These are phyloP conservation scores for Loripinus fragilis DNA, from an alignment of 2,888 invertebrate species.

Conservation along the genomic window DNA sequence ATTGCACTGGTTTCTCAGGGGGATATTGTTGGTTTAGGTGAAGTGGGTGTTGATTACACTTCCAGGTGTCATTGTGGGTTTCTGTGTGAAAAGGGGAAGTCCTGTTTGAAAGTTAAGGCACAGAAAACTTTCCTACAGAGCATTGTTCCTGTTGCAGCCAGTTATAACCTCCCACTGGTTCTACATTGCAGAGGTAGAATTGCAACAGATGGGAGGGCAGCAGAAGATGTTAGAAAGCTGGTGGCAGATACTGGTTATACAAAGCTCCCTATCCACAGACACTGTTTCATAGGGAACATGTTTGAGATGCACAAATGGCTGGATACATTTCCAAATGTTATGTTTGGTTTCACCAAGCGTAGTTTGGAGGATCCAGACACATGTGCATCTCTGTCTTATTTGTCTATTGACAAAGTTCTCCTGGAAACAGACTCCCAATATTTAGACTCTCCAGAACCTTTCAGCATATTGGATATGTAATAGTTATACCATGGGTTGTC, in stretches of 20 bases:
- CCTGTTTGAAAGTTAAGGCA: neutral
- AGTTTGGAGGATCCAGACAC: slow-evolving; percentile 5
- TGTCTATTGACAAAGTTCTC: neutral
- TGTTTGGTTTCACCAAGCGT: slow-evolving; percentile 1
- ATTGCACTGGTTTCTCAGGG: neutral
- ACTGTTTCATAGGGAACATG: slow-evolving; percentile 7
- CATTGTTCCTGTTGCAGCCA: neutral
- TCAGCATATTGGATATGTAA: no score
- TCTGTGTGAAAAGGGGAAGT: neutral
- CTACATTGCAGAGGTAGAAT: slow-evolving; percentile 17
- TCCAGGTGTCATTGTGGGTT: neutral
- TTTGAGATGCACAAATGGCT: slow-evolving; percentile 12
- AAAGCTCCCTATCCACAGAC: neutral
- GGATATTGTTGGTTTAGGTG: neutral
- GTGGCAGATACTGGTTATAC: neutral
- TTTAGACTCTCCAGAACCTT: neutral
- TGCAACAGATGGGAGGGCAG: neutral
- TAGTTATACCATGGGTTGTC: no score
- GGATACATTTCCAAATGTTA: slow-evolving; percentile 1
- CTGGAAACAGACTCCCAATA: slow-evolving; percentile 18
- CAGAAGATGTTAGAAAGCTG: neutral
- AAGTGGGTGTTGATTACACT: slow-evolving; percentile 1
- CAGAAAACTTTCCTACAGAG: neutral
- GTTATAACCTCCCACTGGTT: neutral
- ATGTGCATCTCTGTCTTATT: neutral